phyloP scores from a whole-genome alignment of 2,888 invertebrate genomes.

The Deilephila porcellus region DNA sequence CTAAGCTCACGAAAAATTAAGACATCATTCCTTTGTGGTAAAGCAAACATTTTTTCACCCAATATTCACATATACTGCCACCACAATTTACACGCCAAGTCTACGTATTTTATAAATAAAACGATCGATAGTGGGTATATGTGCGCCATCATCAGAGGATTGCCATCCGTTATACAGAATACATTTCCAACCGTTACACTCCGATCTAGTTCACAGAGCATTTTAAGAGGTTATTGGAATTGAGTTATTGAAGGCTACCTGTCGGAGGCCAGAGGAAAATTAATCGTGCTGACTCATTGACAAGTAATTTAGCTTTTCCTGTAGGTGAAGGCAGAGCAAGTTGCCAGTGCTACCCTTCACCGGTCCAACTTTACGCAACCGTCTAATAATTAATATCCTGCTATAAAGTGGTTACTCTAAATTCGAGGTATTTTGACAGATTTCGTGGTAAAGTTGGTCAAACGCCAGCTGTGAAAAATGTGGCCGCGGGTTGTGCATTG shows the following conservation, averaged over 20 bases:
- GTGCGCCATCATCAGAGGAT: background rate
- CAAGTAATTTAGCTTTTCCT: conserved; percentile 9
- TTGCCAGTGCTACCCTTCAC: background rate
- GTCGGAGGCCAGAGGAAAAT: conserved; percentile 11
- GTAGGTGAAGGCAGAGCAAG: conserved; percentile 1
- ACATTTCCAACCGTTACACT: conserved; percentile 8
- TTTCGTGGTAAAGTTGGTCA: too few relatives aligned
- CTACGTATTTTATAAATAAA: background rate
- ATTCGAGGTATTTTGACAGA: too few relatives aligned
- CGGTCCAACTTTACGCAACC: background rate
- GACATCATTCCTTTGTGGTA: too few relatives aligned
- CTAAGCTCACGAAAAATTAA: too few relatives aligned
- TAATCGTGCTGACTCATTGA: background rate
- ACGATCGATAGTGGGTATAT: background rate
- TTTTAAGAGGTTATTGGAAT: conserved; percentile 9
- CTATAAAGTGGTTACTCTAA: background rate
- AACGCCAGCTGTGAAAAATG: too few relatives aligned
- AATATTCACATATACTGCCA: background rate
- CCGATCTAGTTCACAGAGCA: background rate
- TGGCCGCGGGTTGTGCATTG: too few relatives aligned
- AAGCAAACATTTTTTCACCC: too few relatives aligned
- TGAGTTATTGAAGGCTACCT: conserved; percentile 14
- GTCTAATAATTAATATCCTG: background rate
- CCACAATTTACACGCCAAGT: background rate
- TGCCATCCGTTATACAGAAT: background rate